A percentile compares a stretch with the other conserved stretches of the same genome.
These are phyloP conservation scores for Mustela lutreola DNA, from an alignment of 2,113 vertebrate species.

Conservation along the genomic window DNA sequence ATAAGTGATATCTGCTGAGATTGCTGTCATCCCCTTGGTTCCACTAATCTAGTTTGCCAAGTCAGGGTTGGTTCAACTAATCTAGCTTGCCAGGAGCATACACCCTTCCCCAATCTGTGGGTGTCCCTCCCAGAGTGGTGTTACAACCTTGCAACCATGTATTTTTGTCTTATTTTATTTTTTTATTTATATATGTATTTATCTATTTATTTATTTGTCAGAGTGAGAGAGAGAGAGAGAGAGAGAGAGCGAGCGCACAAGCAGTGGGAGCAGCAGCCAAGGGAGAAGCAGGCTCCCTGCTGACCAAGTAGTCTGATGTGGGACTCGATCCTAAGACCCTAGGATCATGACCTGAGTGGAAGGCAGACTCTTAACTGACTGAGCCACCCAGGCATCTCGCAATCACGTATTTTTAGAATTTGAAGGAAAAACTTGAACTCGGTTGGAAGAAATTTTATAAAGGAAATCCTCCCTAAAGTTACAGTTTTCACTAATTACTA, in stretches of 20 bases:
- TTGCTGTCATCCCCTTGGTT: neutral
- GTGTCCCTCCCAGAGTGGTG: neutral
- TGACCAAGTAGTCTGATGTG: too few species aligned
- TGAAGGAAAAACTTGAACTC: neutral
- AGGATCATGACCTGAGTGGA: too few species aligned
- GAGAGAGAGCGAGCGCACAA: too few species aligned
- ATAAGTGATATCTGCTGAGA: neutral
- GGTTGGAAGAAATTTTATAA: neutral
- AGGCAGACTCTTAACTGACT: too few species aligned
- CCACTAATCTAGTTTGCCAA: neutral
- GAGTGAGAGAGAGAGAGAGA: too few species aligned
- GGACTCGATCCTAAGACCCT: too few species aligned
- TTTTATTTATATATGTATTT: too few species aligned
- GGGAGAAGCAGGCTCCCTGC: too few species aligned
- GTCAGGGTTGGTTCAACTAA: neutral
- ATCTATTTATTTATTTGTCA: too few species aligned
- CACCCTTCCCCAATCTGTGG: neutral
- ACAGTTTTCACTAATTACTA: neutral
- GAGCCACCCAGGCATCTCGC: too few species aligned
- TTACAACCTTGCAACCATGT: neutral
- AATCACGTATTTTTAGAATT: neutral
- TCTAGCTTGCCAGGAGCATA: neutral
- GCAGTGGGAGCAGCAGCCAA: too few species aligned
- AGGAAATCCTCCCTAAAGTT: slow-evolving; percentile 2
- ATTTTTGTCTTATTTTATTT: too few species aligned